Base-by-base conservation (phyloP, 2,113 vertebrate genomes). In the Micronisus gabar region DNA sequence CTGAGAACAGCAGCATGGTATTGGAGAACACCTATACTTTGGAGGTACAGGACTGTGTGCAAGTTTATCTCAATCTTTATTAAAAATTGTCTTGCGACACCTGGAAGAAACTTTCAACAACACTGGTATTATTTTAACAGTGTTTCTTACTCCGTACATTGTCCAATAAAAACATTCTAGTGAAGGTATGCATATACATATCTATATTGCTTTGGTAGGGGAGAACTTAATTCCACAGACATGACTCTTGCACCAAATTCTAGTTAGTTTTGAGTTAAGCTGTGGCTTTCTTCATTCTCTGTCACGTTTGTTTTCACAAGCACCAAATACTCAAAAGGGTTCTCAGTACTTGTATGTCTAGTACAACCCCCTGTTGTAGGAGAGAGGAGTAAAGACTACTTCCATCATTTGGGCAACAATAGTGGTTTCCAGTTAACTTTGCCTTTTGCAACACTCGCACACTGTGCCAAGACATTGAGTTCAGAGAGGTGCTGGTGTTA, bases 301-400 rank as follows among this genome's bases (percentile, higher is more conserved):
- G 15, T 27, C 40, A 13, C 5, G 17, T 50, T 36, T 15, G 10
- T 71, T 79, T 82, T 71, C 14, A 38, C 4, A 13, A 68, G 6
- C 22, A 25, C 7, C 29, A 50, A 38, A 34, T 32, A 47, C 20
- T 71, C n/a, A 17, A 43, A 58, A n/a, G 5, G 1, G 5, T 55
- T 50, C 25, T 68, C 36, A 4, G 63, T 27, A 72, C 15, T 56
- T 0, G 0, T 8, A 3, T 2, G 2, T 4, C 22, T 18, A 52
- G 2, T 11, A 63, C 30, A 17, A 30, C 3, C 27, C 11, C 10
- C n/a, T 26, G 50, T 9, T 32, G 13, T 8, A 34, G 56, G 27
- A 43, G 11, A 50, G 14, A 34, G 9, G 15, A 72, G 17, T 30
- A 30, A 58, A 32, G 21, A 70, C 36, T 10, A 18, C 7, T 29